Conservation (phyloP, 2,113 vertebrate genomes). For the Cheirogaleus medius region DNA sequence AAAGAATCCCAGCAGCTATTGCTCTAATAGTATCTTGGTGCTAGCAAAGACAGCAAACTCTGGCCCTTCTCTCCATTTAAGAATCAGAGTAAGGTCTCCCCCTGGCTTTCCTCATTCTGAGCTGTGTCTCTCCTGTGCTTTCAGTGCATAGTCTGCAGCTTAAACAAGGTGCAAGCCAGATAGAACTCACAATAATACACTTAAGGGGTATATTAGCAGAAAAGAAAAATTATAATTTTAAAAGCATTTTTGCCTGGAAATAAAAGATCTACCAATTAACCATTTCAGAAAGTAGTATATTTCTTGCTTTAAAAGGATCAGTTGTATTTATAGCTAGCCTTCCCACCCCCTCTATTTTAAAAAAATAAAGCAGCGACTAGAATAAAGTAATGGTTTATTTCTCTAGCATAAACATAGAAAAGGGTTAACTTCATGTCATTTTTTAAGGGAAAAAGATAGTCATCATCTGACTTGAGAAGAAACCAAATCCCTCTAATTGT, state of each 20-base stretch:
- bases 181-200: background rate
- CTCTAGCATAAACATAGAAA: slow-evolving; percentile 24
- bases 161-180: background rate
- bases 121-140: background rate
- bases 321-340: background rate
- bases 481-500: slow-evolving; percentile 6
- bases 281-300: background rate
- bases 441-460: background rate
- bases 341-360: background rate
- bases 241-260: background rate
- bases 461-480: slow-evolving; percentile 29
- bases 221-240: background rate
- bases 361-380: background rate
- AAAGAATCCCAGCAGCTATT: background rate
- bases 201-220: background rate
- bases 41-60: background rate
- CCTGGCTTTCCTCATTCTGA: background rate
- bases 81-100: too few relatives aligned
- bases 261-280: slow-evolving; percentile 9
- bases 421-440: background rate
- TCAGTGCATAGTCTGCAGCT: background rate
- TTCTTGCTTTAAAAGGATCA: slow-evolving; percentile 23
- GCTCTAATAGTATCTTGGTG: background rate
- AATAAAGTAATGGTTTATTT: slow-evolving; percentile 13
- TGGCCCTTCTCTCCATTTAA: background rate